Evolutionary conservation across 2,113 vertebrate genomes (phyloP).

Genomic region (Myanophis thanlyinensis): DNA sequence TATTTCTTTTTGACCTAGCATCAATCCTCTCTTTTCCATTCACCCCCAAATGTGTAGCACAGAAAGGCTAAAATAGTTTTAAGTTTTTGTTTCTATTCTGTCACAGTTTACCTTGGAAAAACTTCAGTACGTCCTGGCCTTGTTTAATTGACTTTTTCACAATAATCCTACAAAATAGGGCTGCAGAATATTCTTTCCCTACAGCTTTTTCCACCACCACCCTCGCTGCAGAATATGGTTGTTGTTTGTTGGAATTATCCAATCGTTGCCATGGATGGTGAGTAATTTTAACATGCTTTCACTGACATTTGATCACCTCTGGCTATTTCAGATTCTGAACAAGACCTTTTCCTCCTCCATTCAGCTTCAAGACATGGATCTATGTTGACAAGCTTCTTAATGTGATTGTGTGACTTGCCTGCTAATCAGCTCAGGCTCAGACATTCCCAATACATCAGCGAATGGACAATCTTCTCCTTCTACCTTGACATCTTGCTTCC

Average conservation of each 20-base stretch:
- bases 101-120: background rate
- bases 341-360: slow-evolving; percentile 24
- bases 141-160: background rate
- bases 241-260: background rate
- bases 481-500: slow-evolving; percentile 16
- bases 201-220: background rate
- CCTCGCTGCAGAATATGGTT: background rate
- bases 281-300: background rate
- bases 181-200: background rate
- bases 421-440: slow-evolving; percentile 42
- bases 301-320: background rate
- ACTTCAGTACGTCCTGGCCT: background rate
- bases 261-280: background rate
- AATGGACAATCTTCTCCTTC: slow-evolving; percentile 23
- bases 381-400: slow-evolving; percentile 41
- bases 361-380: slow-evolving; percentile 41
- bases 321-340: slow-evolving; percentile 13
- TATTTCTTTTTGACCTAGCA: background rate
- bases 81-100: background rate
- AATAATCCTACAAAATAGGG: background rate
- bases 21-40: background rate
- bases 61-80: background rate
- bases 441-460: background rate
- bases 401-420: slow-evolving; percentile 45
- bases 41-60: background rate